phyloP scores from a whole-genome alignment of 2,797 vertebrate species.

The Knipowitschia caucasica region DNA sequence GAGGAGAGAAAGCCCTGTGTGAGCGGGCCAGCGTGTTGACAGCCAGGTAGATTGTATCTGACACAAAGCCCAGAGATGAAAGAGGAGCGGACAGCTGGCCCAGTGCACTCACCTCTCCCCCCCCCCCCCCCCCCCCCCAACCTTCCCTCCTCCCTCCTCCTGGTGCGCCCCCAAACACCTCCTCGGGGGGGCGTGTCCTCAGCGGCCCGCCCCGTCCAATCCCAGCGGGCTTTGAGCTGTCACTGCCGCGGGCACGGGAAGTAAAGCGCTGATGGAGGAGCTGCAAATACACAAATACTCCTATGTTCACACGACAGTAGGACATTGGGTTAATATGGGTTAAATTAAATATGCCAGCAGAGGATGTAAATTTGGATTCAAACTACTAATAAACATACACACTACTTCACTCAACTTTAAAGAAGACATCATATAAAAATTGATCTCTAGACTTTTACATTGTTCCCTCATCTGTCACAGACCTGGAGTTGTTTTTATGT shows the following conservation, averaged over 20 bases:
- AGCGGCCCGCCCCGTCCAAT: slow-evolving; percentile 39
- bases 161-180: slow-evolving; percentile 40
- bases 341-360: no score
- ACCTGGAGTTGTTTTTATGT: no score
- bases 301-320: not conserved
- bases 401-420: no score
- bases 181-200: slow-evolving; percentile 59
- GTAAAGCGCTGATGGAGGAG: not conserved
- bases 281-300: not conserved
- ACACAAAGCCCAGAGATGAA: slow-evolving; percentile 72
- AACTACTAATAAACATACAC: no score
- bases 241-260: not conserved
- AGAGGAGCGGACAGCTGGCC: slow-evolving; percentile 76
- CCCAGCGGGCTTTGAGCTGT: not conserved
- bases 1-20: slow-evolving; percentile 36
- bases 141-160: slow-evolving; percentile 39
- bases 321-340: not conserved
- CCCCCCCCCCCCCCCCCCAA: slow-evolving; percentile 28
- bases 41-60: slow-evolving; percentile 72
- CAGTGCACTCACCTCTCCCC: slow-evolving; percentile 67
- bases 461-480: no score
- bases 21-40: slow-evolving; percentile 57
- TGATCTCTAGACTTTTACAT: no score
- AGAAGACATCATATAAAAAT: no score
- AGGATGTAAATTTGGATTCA: no score